A percentile compares a stretch with the other conserved stretches of the same genome.
Conservation (phyloP, 2,113 vertebrate species). For the Rhabdomys dilectus region DNA sequence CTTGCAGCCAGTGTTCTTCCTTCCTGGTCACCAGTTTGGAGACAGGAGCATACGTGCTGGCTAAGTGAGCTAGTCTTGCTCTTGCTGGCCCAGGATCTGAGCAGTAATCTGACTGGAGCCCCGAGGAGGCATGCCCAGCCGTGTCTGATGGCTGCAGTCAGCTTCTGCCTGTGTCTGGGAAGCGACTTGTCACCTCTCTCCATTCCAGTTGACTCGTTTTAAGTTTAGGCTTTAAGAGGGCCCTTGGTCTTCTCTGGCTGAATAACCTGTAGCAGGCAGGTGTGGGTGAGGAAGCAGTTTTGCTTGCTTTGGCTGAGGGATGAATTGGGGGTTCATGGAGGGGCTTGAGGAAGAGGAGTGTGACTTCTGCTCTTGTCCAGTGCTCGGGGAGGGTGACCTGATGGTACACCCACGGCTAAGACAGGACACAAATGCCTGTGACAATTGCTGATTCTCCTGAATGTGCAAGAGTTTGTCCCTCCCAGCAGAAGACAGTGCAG, state of each 20-base stretch:
- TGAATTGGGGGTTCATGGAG: background rate
- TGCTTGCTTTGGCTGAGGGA: constrained; percentile 5
- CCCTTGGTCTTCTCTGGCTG: constrained; percentile 36
- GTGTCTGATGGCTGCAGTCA: background rate
- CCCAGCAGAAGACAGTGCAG: constrained; percentile 71
- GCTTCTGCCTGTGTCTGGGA: constrained; percentile 53
- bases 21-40: constrained; percentile 13
- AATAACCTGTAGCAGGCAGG: background rate
- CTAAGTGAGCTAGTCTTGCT: background rate
- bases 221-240: constrained; percentile 76
- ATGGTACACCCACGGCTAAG: constrained; percentile 76
- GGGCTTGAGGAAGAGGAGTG: background rate
- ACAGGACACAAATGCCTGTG: constrained; percentile 81
- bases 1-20: background rate
- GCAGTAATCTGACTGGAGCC: background rate
- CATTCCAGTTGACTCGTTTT: constrained; percentile 70
- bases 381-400: constrained; percentile 78
- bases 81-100: background rate
- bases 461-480: constrained; percentile 83
- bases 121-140: background rate
- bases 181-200: constrained; percentile 82
- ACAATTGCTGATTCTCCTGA: constrained; percentile 79
- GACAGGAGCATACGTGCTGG: background rate
- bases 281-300: background rate
- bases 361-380: constrained; percentile 50